A percentile compares a stretch with the other conserved stretches of the same genome.
Conservation (phyloP, 2,888 invertebrate species). For the Rhodophaea formosa region DNA sequence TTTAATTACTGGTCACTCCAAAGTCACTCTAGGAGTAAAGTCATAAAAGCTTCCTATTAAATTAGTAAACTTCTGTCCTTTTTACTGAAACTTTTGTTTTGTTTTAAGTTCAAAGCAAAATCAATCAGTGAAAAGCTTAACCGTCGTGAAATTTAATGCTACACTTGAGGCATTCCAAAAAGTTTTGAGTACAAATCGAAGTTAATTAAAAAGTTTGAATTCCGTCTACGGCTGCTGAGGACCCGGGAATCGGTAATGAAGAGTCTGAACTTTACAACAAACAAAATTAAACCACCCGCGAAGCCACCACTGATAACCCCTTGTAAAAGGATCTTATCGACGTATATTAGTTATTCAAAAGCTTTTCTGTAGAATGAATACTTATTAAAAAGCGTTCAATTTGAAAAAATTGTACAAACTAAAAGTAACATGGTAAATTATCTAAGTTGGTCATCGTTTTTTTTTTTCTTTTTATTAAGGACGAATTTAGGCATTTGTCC, state of each 20-base stretch:
- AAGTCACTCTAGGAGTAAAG: neutral
- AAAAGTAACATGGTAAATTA: too few species aligned
- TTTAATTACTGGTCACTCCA: neutral
- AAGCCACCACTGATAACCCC: neutral
- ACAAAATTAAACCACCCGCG: conserved; percentile 27
- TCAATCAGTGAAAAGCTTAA: conserved; percentile 36
- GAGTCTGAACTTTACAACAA: conserved; percentile 29
- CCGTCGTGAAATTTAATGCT: conserved; percentile 34
- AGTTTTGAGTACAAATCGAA: conserved; percentile 42
- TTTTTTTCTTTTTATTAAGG: too few species aligned
- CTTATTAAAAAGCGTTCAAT: too few species aligned
- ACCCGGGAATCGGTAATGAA: conserved; percentile 39
- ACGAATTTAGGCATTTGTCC: too few species aligned
- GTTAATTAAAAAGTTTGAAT: conserved; percentile 53
- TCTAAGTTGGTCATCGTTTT: too few species aligned
- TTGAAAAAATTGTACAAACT: too few species aligned
- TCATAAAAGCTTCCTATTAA: conserved; percentile 4
- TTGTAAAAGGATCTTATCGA: neutral
- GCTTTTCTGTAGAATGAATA: neutral
- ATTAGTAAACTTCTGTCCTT: conserved; percentile 10
- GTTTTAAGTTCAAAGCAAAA: conserved; percentile 29
- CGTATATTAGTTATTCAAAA: neutral
- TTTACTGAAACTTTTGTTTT: conserved; percentile 14
- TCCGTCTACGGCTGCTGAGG: conserved; percentile 30
- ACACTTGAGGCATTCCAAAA: conserved; percentile 37